Evolutionary conservation across 2,797 vertebrate species (phyloP), one percentile per base, ranked within the genome.

Genomic region (Taeniopygia guttata): DNA sequence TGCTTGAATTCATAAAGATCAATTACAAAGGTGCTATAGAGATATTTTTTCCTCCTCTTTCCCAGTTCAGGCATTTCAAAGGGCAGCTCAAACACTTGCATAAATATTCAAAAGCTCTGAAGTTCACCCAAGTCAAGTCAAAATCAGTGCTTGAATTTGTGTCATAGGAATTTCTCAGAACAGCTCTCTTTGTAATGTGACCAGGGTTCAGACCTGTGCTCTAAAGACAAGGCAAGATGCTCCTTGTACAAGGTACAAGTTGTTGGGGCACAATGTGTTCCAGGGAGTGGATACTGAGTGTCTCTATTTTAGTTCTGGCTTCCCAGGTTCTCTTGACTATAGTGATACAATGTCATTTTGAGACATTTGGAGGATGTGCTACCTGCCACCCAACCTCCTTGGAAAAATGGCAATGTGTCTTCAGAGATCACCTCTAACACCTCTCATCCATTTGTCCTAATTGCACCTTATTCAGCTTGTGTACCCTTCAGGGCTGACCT

Each of bases 41-140:
- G 62, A 34, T 46, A 38, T 48, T 55, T 49, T 15, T 2, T 3
- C 13, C 20, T 10, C 17, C 20, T 16, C 43, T 49, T 80, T 83
- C 26, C 73, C 82, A 75, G 42, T 72, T 85, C 87, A 68, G 49
- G 8, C 7, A 14, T 90, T 94, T 93, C 66, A 88, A 84, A 94
- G 94, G 40, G 21, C 30, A 59, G 26, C 54, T 89, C 84, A 45
- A 60, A 67, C 27, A 51, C 56, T 72, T 68, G 42, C 29, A 77
- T 78, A 69, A 70, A 60, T 80, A 93, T 84, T 95, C 54, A 84
- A 84, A 85, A 91, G 32, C 49, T 90, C 66, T 70, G 46, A 85
- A 40, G 27, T 64, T 89, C 85, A 58, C 25, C 13, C 48, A 58
- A 75, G n/a, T 81, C 62, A 64, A 84, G 32, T 45, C 29, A 69